Evolutionary conservation across 2,888 invertebrate species (phyloP), one percentile per base, ranked within the genome.

Genomic region (Acanthacorydalis orientalis): DNA sequence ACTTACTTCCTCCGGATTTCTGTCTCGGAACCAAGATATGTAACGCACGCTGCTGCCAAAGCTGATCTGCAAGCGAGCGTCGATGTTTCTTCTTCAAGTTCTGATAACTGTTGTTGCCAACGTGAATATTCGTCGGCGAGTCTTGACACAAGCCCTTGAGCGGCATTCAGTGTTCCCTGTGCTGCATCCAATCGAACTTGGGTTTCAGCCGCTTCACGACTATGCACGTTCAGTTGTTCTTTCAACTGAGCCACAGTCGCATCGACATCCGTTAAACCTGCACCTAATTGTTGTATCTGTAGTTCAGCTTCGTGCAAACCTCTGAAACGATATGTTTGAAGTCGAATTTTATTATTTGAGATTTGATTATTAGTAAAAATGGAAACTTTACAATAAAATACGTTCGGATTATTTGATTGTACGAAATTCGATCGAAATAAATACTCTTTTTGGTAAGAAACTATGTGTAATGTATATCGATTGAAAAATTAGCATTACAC

Each of bases 191-290:
- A 69, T 54, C 80, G 79, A 46, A 92, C 77, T 64, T 95, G 92
- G 37, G 93, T 75, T 56, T 88, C 83, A 2, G 96, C 93, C 1
- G 95, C 97, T 64, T 96, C 96, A 55, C 89, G 86, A 1, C 96
- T 90, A 60, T 88, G 86, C 34, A 77, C 79, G 44, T 93, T 86
- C 6, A 91, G 67, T 59, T 86, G 81, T 46, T 75, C 73, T 55
- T 89, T 83, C 35, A 92, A 65, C 49, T 82, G 74, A 1, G 80
- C 74, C 1, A 92, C 91, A 15, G 83, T 77, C 51, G 80, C 78
- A 58, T 91, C 89, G 1, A 91, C 91, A 48, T 81, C 80, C 48
- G 74, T 75, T 47, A 92, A 64, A 1, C 87, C 90, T 10, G 74
- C 76, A 51, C 82, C 83, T 38, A 92, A 67, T 42, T 82, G 77